These are phyloP conservation scores for Hypena proboscidalis DNA, from an alignment of 2,888 invertebrate species.

Conservation along the genomic window DNA sequence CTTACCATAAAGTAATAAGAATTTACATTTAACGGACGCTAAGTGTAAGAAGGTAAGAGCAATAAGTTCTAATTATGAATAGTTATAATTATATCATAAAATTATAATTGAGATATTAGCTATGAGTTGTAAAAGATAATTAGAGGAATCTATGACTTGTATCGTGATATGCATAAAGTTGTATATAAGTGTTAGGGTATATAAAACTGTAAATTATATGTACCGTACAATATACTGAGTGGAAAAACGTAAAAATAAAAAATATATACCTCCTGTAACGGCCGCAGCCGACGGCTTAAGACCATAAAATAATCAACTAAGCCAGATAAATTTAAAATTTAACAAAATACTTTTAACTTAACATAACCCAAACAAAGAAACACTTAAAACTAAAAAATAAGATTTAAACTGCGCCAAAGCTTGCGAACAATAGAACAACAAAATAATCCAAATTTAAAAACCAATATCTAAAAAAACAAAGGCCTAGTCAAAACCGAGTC, in stretches of 20 bases:
- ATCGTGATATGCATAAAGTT: slow-evolving; percentile 8
- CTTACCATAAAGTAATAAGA: slow-evolving; percentile 2
- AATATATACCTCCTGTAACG: no score
- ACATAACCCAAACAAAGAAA: no score
- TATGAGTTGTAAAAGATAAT: slow-evolving; percentile 34
- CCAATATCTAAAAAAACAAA: slow-evolving; percentile 1
- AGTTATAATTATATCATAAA: slow-evolving; percentile 40
- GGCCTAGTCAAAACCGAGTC: slow-evolving; percentile 5
- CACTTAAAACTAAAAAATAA: neutral
- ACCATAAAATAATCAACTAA: no score
- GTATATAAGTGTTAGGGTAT: no score
- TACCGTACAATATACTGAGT: no score
- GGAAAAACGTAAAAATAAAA: no score
- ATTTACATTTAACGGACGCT: slow-evolving; percentile 6
- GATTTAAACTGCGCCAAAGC: neutral
- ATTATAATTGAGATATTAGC: slow-evolving; percentile 39
- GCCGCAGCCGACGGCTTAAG: no score
- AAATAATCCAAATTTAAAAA: slow-evolving; percentile 6
- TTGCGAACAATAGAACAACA: neutral
- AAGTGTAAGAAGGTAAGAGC: slow-evolving; percentile 6
- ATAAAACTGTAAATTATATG: no score
- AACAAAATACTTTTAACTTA: no score
- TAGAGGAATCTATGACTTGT: slow-evolving; percentile 21
- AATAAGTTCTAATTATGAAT: slow-evolving; percentile 28
- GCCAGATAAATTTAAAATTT: no score